Percentiles rank a stretch among this genome's conserved stretches.
These are phyloP conservation scores for Ceyx cyanopectus DNA, from an alignment of 2,113 vertebrate species.

Conservation along the genomic window DNA sequence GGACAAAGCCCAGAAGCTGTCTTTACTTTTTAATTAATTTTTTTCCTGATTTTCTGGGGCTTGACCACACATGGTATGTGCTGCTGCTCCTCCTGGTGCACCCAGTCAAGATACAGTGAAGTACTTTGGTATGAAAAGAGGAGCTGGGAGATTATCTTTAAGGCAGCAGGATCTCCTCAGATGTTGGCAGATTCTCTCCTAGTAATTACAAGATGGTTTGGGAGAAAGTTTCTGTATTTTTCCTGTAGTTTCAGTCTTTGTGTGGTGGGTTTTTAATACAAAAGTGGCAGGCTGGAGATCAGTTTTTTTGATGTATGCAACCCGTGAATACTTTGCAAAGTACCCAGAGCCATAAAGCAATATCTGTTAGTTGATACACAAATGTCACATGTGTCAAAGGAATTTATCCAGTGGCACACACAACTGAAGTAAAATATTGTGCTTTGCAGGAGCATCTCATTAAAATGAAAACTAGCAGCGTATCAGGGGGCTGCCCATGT, in stretches of 20 bases:
- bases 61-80: fast-evolving
- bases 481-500: slow-evolving; percentile 73
- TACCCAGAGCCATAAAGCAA: slow-evolving; percentile 54
- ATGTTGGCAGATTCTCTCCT: not conserved
- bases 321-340: slow-evolving; percentile 44
- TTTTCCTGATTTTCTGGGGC: not conserved
- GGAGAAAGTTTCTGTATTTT: slow-evolving; percentile 15
- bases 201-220: slow-evolving; percentile 1
- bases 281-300: slow-evolving; percentile 55
- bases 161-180: not conserved
- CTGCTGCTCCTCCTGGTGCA: not conserved
- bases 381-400: slow-evolving; percentile 72
- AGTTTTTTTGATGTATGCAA: slow-evolving; percentile 40
- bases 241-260: not conserved
- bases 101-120: not conserved
- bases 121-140: not conserved
- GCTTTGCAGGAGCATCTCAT: slow-evolving; percentile 75
- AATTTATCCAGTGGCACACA: slow-evolving; percentile 77
- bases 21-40: too few relatives aligned
- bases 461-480: slow-evolving; percentile 77
- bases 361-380: slow-evolving; percentile 69
- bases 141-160: not conserved
- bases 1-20: not conserved
- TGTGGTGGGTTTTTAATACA: not conserved
- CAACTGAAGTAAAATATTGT: slow-evolving; percentile 78